Evolutionary conservation across 2,113 vertebrate genomes (phyloP).

Genomic region (Rhinopomastus cyanomelas): DNA sequence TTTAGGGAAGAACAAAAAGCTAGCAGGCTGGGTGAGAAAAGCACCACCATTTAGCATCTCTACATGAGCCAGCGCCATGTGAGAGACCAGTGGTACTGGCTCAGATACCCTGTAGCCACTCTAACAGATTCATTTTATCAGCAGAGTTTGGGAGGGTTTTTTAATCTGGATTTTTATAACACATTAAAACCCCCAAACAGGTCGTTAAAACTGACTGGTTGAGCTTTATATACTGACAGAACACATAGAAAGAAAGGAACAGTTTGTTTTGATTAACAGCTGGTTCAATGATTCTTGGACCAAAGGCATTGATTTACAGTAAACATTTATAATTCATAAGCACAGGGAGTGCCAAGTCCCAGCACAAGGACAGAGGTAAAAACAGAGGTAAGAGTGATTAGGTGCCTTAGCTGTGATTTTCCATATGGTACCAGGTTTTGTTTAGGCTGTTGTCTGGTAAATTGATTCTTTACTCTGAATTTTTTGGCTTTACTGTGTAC

Average conservation of each 20-base stretch:
- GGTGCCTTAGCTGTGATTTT: background rate
- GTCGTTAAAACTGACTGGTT: background rate
- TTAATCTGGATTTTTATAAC: background rate
- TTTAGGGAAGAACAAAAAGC: background rate
- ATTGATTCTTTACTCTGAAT: background rate
- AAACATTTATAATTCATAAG: conserved; percentile 55
- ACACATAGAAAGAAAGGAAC: background rate
- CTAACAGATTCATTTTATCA: background rate
- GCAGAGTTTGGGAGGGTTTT: background rate
- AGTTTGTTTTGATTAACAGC: conserved; percentile 11
- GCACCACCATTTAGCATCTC: background rate
- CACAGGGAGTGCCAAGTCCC: conserved; percentile 12
- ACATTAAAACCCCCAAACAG: background rate
- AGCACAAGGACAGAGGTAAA: background rate
- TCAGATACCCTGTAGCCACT: background rate
- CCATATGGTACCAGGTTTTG: background rate
- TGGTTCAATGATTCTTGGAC: background rate
- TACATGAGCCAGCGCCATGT: fast-evolving
- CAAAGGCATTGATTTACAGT: background rate
- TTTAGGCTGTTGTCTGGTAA: background rate
- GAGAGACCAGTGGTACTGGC: background rate
- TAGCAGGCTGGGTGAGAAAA: background rate
- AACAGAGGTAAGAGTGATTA: conserved; percentile 21
- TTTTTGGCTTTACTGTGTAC: background rate
- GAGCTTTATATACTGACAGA: background rate